These are phyloP conservation scores for Caenorhabditis drosophilae DNA, from an alignment of 2,888 invertebrate species.

Conservation along the genomic window DNA sequence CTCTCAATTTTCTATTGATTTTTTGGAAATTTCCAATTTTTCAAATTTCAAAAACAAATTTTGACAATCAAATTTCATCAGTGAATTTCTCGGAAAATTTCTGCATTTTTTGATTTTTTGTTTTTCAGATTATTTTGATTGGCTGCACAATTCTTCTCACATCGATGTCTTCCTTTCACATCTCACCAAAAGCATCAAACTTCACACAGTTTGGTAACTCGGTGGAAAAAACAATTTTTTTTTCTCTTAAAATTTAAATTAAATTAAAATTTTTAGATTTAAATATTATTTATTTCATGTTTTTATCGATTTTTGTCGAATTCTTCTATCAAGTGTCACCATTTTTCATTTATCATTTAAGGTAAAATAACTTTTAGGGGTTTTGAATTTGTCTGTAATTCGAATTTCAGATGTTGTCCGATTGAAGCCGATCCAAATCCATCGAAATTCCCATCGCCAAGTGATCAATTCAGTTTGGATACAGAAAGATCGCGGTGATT, in stretches of 20 bases:
- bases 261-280: too few species aligned
- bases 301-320: not conserved
- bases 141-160: too few species aligned
- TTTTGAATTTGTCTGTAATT: too few species aligned
- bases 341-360: conserved; percentile 4
- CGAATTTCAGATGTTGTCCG: conserved; percentile 35
- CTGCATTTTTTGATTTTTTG: too few species aligned
- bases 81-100: conserved; percentile 8
- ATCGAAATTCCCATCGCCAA: conserved; percentile 38
- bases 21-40: conserved; percentile 27
- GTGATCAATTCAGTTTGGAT: conserved; percentile 47
- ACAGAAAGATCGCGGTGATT: conserved; percentile 39
- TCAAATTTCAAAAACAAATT: conserved; percentile 6
- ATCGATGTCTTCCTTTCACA: too few species aligned
- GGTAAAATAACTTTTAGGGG: too few species aligned
- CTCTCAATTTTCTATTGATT: conserved; percentile 13
- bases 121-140: too few species aligned
- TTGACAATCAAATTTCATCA: not conserved
- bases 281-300: too few species aligned
- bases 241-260: too few species aligned
- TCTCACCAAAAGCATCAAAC: too few species aligned
- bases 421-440: conserved; percentile 42
- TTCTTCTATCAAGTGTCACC: not conserved
- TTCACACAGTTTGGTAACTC: too few species aligned
- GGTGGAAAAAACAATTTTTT: too few species aligned